Base-by-base conservation (phyloP, 2,888 invertebrate genomes). In the Papilio gigon region DNA sequence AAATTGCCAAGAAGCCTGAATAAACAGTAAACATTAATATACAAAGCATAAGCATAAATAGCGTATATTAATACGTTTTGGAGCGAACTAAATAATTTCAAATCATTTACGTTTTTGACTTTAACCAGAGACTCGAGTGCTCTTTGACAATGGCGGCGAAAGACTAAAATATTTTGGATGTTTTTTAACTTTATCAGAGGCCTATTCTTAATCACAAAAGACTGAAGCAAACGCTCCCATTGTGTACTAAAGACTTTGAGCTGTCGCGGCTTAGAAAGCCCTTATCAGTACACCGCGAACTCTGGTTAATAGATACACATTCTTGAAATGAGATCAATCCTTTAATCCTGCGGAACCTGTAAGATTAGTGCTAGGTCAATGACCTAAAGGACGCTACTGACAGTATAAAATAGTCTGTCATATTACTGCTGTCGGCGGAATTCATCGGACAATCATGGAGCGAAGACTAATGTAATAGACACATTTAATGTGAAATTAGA, bases 381-480 rank as follows among this genome's bases (percentile, higher is more conserved):
- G 56, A 17, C 37, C 53, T n/a, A 40, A 27, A 50, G 25, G 56
- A 65, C 42, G 17, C 56, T 65, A 56, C 65, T 56, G 56, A 40
- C 40, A 42, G 37, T 20, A 40, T 56, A 65, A 65, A 27, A 64
- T 50, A 42, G 37, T 40, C 59, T 44, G 62, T n/a, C 40, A 27
- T 56, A 40, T n/a, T n/a, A n/a, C n/a, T 27, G 27, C 22, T 25
- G 40, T 40, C 56, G 56, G 69, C 56, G 37, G 40, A 44, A 30
- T 50, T 11, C 35, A 27, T 25, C 50, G 42, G 62, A 42, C 65
- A 60, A 44, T 42, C 70, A 64, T 70, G 71, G 71, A 40, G 6
- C 11, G 40, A 63, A 8, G 30, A n/a, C 25, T 40, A 42, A 58
- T 58, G n/a, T 4, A 25, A 20, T 37, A 35, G 37, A 9, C 25